phyloP scores from a whole-genome alignment of 2,113 vertebrate species.

The Ceratotherium simum region DNA sequence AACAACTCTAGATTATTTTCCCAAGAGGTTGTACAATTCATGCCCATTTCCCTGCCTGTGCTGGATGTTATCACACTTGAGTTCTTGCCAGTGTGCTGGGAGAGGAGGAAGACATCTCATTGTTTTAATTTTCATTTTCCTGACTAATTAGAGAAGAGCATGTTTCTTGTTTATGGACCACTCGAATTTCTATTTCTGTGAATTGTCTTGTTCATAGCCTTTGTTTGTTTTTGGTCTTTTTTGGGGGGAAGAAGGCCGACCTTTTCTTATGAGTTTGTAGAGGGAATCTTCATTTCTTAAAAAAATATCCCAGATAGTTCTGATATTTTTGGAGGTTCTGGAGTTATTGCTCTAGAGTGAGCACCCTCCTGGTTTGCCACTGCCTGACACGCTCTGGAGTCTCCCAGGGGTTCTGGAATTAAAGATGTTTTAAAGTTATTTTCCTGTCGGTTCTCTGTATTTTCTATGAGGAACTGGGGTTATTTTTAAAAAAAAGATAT shows the following conservation, averaged over 20 bases:
- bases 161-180: slow-evolving; percentile 1
- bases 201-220: background rate
- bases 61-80: slow-evolving; percentile 12
- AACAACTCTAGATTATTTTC: slow-evolving; percentile 38
- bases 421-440: background rate
- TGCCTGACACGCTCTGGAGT: background rate
- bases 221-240: background rate
- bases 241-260: background rate
- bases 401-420: background rate
- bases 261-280: background rate
- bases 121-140: slow-evolving; percentile 67
- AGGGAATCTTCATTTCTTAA: background rate
- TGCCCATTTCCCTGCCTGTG: slow-evolving; percentile 32
- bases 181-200: slow-evolving; percentile 35
- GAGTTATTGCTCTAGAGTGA: too few species aligned
- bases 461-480: background rate
- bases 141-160: slow-evolving; percentile 20
- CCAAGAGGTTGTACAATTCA: background rate
- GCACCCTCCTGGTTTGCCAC: background rate
- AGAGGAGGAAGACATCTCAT: background rate
- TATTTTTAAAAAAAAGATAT: background rate
- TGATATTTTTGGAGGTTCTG: background rate
- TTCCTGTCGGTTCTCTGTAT: background rate
- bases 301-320: background rate
- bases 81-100: background rate